Conservation (phyloP, 35 echinoderm and acorn worm species). For the Ophioderma brevispina region DNA sequence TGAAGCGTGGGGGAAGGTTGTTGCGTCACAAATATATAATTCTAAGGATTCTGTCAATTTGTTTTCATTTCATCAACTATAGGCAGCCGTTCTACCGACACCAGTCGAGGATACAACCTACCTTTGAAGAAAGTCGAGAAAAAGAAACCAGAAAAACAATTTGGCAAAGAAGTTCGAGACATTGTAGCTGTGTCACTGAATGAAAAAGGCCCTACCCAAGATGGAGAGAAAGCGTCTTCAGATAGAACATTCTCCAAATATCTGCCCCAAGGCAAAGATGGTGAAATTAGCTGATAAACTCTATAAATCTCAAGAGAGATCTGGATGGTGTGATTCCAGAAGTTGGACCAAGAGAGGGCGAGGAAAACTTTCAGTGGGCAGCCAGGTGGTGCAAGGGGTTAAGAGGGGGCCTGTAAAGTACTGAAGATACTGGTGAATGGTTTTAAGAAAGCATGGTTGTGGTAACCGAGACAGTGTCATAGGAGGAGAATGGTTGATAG, state of each 20-base stretch:
- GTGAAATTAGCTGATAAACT: conserved; percentile 89
- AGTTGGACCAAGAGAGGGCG: conserved; percentile 45
- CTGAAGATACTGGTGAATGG: conserved; percentile 60
- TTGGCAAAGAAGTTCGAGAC: conserved; percentile 72
- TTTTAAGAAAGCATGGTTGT: background rate
- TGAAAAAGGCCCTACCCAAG: conserved; percentile 82
- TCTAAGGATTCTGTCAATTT: no score
- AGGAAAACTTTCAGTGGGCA: conserved; percentile 81
- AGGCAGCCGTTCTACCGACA: conserved; percentile 83
- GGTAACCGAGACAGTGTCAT: background rate
- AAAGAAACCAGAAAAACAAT: conserved; percentile 74
- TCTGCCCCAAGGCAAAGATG: conserved; percentile 71
- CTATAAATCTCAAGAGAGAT: conserved; percentile 79
- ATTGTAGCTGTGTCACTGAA: conserved; percentile 84
- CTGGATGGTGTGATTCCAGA: conserved; percentile 49
- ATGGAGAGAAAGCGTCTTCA: conserved; percentile 80
- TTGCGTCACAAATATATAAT: no score
- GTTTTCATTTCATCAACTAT: background rate
- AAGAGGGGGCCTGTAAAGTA: conserved; percentile 48
- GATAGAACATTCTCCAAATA: conserved; percentile 74
- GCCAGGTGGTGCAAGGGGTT: conserved; percentile 73
- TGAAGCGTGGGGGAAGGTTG: no score
- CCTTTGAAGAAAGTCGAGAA: conserved; percentile 93
- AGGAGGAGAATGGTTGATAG: no score
- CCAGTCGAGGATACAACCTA: conserved; percentile 87